Evolutionary conservation across 2,888 invertebrate species (phyloP).

Genomic region (Serrognathus titanus): DNA sequence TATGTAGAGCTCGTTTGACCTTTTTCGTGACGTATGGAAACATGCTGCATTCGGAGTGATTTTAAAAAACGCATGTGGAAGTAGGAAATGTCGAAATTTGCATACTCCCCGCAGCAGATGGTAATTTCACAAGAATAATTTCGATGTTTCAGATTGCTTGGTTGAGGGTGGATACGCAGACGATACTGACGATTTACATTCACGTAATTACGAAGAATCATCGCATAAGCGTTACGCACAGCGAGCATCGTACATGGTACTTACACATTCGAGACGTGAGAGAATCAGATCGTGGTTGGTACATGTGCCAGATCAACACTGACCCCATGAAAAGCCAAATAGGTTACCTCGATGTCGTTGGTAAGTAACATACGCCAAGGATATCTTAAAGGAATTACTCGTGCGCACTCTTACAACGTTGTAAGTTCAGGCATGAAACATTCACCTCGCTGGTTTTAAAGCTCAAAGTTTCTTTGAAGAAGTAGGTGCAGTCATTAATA

Average conservation of each 20-base stretch:
- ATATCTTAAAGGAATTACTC: too few species aligned
- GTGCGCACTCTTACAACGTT: too few species aligned
- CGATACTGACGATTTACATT: conserved; percentile 81
- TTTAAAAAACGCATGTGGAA: not conserved
- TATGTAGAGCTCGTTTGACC: too few species aligned
- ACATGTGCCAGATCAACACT: conserved; percentile 75
- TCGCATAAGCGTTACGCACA: conserved; percentile 75
- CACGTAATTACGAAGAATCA: conserved; percentile 90
- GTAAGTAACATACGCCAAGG: conserved; percentile 46
- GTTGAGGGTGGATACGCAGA: conserved; percentile 87
- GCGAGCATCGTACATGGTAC: conserved; percentile 78
- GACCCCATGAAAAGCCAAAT: conserved; percentile 73
- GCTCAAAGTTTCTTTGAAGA: too few species aligned
- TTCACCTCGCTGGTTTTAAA: too few species aligned
- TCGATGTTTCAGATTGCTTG: conserved; percentile 72
- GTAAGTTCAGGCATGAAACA: too few species aligned
- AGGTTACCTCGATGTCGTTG: conserved; percentile 63
- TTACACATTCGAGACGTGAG: conserved; percentile 76
- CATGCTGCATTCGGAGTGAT: too few species aligned
- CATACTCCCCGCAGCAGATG: too few species aligned
- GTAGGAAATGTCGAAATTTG: not conserved
- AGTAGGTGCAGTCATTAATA: too few species aligned
- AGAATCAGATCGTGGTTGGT: conserved; percentile 77
- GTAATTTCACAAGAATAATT: too few species aligned
- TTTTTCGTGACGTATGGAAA: too few species aligned